Conservation (phyloP, 1,140 invertebrate genomes). For the Pomacea maculata region DNA sequence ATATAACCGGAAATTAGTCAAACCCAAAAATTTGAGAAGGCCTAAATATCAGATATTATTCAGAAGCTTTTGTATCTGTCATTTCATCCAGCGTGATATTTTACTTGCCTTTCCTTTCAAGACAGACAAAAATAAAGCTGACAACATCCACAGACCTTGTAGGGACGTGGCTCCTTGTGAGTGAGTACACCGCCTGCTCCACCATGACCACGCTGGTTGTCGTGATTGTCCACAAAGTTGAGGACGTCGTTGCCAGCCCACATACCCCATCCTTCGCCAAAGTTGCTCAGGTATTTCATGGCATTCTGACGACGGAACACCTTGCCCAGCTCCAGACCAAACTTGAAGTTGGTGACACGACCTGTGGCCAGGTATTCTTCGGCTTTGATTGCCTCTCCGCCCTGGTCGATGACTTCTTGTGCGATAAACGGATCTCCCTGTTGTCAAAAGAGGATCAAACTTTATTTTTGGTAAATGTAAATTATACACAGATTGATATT, state of each 20-base stretch:
- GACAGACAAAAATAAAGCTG: no score
- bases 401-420: slow-evolving; percentile 85
- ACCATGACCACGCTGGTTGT: slow-evolving; percentile 66
- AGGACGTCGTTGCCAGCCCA: slow-evolving; percentile 59
- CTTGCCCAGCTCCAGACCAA: slow-evolving; percentile 66
- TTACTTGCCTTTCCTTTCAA: no score
- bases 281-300: slow-evolving; percentile 55
- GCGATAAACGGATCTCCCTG: slow-evolving; percentile 67
- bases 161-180: slow-evolving; percentile 59
- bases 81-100: no score
- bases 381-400: slow-evolving; percentile 75
- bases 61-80: no score
- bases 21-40: no score
- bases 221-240: slow-evolving; percentile 68
- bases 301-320: slow-evolving; percentile 42
- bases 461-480: no score
- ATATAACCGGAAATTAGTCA: no score
- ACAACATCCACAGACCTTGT: slow-evolving; percentile 62
- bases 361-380: slow-evolving; percentile 66
- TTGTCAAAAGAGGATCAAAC: no score
- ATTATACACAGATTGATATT: no score
- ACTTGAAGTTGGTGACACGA: slow-evolving; percentile 81
- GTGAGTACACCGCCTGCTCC: slow-evolving; percentile 58
- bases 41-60: no score
- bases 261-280: slow-evolving; percentile 60